Base-by-base conservation (phyloP, 2,797 vertebrate genomes). In the Parotocinclus haroldoi region DNA sequence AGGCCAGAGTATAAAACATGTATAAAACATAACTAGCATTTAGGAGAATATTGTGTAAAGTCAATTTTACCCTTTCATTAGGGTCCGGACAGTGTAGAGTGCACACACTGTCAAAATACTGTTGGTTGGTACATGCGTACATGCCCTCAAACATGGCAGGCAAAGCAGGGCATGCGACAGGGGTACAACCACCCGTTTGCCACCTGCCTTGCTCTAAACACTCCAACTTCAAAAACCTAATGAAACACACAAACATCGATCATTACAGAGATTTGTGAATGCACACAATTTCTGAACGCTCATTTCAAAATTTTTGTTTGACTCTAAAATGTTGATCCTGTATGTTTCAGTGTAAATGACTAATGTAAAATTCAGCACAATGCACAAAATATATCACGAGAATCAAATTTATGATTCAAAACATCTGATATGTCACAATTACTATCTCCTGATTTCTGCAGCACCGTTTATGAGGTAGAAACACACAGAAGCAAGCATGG, bases 121-220 rank as follows among this genome's bases (percentile, higher is more conserved):
- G 87, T 72, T 91, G 89, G 6, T 87, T 89, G 70, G 91, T 96
- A 79, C 97, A 99, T 74, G 87, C 89, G 78, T 96, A 98, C 95
- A 98, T 95, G 76, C 95, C 96, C 71, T 96, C 88, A 3, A 97
- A 97, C 16, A 98, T 85, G 0, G 90, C 89, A 0, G 92, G 88
- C 0, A 91, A 85, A 0, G 91, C 81, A 13, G 90, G 86, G 1
- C 97, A 99, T 13, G 90, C 84, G 70, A 98, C 90, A 0, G 96
- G 92, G 56, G 89, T 51, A 4, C 97, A 99, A 66, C 7, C 84
- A 0, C 88, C 89, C 52, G 88, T 84, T 65, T 95, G 90, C 97
- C 97, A 99, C 65, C 82, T 84, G 0, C 96, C 97, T 0, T 79
- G 91, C 66, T 94, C 90, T 71, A 93, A 85, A 74, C 97, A 99